Conservation (phyloP, 2,888 invertebrate species). For the Napeogenes sylphis region DNA sequence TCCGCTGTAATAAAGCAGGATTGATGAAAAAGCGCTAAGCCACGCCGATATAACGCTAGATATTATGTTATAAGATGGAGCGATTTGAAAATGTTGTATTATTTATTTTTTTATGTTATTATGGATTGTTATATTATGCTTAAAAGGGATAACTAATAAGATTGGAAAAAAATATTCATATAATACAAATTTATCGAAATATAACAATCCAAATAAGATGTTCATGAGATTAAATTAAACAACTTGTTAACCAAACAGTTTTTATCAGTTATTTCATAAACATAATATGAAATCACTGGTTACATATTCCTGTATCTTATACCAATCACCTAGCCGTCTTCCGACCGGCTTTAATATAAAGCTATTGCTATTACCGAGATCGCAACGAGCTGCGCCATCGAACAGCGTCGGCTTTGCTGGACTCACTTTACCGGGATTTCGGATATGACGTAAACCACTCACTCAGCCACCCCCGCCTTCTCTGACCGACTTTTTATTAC, state of each 20-base stretch:
- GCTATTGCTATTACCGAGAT: conserved; percentile 77
- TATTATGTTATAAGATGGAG: conserved; percentile 37
- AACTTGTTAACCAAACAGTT: too few relatives aligned
- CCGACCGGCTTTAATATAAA: conserved; percentile 74
- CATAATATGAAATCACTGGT: too few relatives aligned
- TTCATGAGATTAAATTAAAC: too few relatives aligned
- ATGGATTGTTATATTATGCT: too few relatives aligned
- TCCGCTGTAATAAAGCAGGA: conserved; percentile 77
- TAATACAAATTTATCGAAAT: too few relatives aligned
- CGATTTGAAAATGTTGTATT: conserved; percentile 17
- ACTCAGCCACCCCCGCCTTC: conserved; percentile 49
- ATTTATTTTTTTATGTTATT: too few relatives aligned
- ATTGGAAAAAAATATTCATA: too few relatives aligned
- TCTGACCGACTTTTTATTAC: conserved; percentile 68
- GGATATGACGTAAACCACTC: conserved; percentile 77
- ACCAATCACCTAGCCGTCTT: conserved; percentile 64
- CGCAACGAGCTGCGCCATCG: conserved; percentile 67
- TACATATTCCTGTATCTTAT: conserved; percentile 45
- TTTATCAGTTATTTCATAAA: too few relatives aligned
- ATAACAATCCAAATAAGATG: too few relatives aligned
- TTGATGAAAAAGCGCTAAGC: conserved; percentile 81
- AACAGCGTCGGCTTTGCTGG: conserved; percentile 69
- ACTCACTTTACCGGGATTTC: conserved; percentile 77
- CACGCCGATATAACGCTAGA: conserved; percentile 71
- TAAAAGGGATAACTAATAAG: too few relatives aligned